phyloP scores from a whole-genome alignment of 2,888 invertebrate species.

The Rotaria magnacalcarata region DNA sequence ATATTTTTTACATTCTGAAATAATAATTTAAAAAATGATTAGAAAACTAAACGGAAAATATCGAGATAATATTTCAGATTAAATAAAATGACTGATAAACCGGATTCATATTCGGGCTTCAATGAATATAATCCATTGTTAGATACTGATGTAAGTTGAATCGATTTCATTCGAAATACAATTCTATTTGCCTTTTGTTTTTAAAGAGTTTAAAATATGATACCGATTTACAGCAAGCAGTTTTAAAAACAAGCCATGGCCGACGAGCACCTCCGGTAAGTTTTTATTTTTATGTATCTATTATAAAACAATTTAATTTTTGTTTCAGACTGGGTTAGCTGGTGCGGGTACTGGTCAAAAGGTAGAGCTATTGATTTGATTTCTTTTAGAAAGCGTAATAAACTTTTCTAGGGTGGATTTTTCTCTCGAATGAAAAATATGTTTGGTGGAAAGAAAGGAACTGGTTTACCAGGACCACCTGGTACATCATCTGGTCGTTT shows the following conservation, averaged over 20 bases:
- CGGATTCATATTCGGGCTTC: constrained; percentile 1
- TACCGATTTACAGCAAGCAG: constrained; percentile 71
- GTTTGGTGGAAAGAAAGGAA: constrained; percentile 47
- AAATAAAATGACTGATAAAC: not conserved
- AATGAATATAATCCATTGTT: constrained; percentile 17
- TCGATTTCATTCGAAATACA: not conserved
- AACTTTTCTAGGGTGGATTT: constrained; percentile 49
- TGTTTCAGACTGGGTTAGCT: constrained; percentile 47
- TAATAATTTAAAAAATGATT: no score
- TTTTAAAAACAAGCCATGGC: constrained; percentile 71
- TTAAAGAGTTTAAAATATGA: constrained; percentile 69
- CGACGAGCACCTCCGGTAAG: constrained; percentile 67
- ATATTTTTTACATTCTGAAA: no score
- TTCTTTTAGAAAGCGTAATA: no score
- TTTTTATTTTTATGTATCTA: constrained; percentile 7
- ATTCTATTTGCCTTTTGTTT: not conserved
- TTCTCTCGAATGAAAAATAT: constrained; percentile 48
- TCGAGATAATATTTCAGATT: not conserved
- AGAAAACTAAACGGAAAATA: not conserved
- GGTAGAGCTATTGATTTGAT: not conserved
- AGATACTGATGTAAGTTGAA: constrained; percentile 13
- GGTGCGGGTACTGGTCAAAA: constrained; percentile 47
- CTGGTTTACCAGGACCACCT: not conserved
- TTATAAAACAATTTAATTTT: not conserved
- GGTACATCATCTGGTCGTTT: constrained; percentile 47